Conservation (phyloP, 1,140 invertebrate species). For the Pseudomyrmex concolor region DNA sequence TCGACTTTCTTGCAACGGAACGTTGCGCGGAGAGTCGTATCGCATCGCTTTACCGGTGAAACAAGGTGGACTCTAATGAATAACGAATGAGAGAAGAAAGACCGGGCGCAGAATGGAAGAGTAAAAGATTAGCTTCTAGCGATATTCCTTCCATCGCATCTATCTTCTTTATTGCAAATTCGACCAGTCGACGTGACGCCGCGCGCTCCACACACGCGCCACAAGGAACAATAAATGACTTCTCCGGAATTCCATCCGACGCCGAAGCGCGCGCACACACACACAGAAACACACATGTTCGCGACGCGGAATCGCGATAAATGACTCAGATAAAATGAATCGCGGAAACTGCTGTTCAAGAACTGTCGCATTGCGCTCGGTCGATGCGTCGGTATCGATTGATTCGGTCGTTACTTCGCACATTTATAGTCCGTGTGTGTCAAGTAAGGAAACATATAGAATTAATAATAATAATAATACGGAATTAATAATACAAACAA, state of each 20-base stretch:
- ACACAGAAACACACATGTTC: slow-evolving; percentile 16
- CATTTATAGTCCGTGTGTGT: neutral
- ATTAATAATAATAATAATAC: neutral
- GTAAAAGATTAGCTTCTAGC: slow-evolving; percentile 67
- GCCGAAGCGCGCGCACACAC: neutral
- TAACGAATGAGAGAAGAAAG: slow-evolving; percentile 65
- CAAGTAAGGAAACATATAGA: neutral
- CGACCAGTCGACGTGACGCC: slow-evolving; percentile 70
- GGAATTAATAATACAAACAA: no score
- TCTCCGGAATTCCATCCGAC: slow-evolving; percentile 68
- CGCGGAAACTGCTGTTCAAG: slow-evolving; percentile 38
- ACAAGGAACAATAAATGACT: slow-evolving; percentile 68
- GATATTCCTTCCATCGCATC: slow-evolving; percentile 68
- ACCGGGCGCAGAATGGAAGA: slow-evolving; percentile 55
- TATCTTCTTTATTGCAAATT: slow-evolving; percentile 76
- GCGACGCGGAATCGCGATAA: slow-evolving; percentile 59
- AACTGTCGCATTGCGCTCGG: slow-evolving; percentile 27
- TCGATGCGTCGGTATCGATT: slow-evolving; percentile 5
- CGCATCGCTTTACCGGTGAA: slow-evolving; percentile 36
- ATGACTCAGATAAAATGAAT: slow-evolving; percentile 59
- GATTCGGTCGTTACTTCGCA: neutral
- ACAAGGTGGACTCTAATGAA: slow-evolving; percentile 67
- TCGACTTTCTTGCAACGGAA: slow-evolving; percentile 4
- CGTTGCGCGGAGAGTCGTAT: slow-evolving; percentile 7
- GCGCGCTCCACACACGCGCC: slow-evolving; percentile 31